A percentile compares a stretch with the other conserved stretches of the same genome.
These are phyloP conservation scores for Eclectus roratus DNA, from an alignment of 2,113 vertebrate genomes.

Conservation along the genomic window DNA sequence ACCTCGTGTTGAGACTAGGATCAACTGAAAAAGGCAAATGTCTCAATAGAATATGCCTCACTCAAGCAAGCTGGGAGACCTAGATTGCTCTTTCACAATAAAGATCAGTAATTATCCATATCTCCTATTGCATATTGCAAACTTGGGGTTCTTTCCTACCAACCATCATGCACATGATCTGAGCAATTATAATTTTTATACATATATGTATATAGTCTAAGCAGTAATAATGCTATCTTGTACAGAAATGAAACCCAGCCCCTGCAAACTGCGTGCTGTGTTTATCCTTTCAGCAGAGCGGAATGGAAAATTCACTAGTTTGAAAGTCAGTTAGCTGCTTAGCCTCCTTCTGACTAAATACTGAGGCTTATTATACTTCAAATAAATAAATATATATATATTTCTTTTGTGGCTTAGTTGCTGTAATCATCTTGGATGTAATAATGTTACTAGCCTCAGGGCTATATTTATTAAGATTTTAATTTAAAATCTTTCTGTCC, in stretches of 20 bases:
- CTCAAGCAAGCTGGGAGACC: not conserved
- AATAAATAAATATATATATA: slow-evolving; percentile 54
- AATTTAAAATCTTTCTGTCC: slow-evolving; percentile 75
- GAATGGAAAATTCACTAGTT: slow-evolving; percentile 58
- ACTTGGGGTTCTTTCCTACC: not conserved
- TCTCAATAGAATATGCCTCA: not conserved
- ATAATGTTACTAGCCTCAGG: slow-evolving; percentile 77
- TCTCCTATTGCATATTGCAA: not conserved
- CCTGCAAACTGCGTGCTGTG: not conserved
- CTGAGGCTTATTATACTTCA: slow-evolving; percentile 68
- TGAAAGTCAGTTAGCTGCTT: slow-evolving; percentile 63
- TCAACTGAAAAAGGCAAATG: slow-evolving; percentile 1
- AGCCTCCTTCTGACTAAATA: slow-evolving; percentile 59
- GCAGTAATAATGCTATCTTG: not conserved
- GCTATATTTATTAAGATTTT: slow-evolving; percentile 79
- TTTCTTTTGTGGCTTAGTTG: slow-evolving; percentile 76
- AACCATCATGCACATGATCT: not conserved
- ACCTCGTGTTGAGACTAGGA: not conserved
- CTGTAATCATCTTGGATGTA: slow-evolving; percentile 79
- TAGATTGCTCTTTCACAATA: not conserved
- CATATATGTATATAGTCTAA: not conserved
- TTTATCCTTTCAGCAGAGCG: not conserved
- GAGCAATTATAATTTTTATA: not conserved
- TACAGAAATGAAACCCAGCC: not conserved
- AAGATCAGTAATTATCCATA: not conserved